These are phyloP conservation scores for Reinhardtius hippoglossoides DNA, from an alignment of 2,113 vertebrate genomes.

Conservation along the genomic window DNA sequence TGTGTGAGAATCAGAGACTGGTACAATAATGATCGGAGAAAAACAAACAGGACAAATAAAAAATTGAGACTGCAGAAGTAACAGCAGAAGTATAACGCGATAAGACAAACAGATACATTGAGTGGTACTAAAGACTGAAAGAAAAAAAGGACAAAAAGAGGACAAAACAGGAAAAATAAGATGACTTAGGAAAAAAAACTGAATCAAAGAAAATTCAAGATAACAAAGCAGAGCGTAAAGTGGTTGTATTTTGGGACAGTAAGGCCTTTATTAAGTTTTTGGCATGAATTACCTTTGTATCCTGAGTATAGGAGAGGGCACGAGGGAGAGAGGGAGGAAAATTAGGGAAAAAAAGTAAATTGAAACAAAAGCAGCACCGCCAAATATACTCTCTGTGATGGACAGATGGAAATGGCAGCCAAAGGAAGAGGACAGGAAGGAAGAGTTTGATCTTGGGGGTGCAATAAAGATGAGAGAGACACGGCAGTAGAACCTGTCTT, in stretches of 20 bases:
- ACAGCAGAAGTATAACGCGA: slow-evolving; percentile 76
- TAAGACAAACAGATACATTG: slow-evolving; percentile 78
- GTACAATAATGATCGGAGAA: slow-evolving; percentile 87
- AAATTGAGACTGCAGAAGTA: slow-evolving; percentile 81
- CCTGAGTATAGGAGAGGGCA: slow-evolving; percentile 88
- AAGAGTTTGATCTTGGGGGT: slow-evolving; percentile 40
- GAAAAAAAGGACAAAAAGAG: slow-evolving; percentile 26
- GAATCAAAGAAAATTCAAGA: slow-evolving; percentile 49
- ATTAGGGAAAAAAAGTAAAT: slow-evolving; percentile 90
- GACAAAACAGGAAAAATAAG: slow-evolving; percentile 18
- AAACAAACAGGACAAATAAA: slow-evolving; percentile 45
- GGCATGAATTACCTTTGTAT: slow-evolving; percentile 89
- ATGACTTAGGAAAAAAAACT: slow-evolving; percentile 24
- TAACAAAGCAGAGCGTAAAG: slow-evolving; percentile 33
- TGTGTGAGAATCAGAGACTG: slow-evolving; percentile 83
- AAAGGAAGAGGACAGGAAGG: slow-evolving; percentile 48
- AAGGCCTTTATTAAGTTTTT: slow-evolving; percentile 93
- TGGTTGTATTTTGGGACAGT: slow-evolving; percentile 79
- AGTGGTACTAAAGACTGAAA: slow-evolving; percentile 86
- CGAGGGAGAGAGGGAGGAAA: slow-evolving; percentile 88
- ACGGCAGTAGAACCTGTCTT: slow-evolving; percentile 26
- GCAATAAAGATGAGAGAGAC: slow-evolving; percentile 24
- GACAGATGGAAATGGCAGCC: slow-evolving; percentile 80
- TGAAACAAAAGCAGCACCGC: slow-evolving; percentile 73
- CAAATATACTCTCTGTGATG: slow-evolving; percentile 72